A percentile compares a stretch with the other conserved stretches of the same genome.
Conservation (phyloP, 1,140 invertebrate species). For the Lamellibrachia luymesi region DNA sequence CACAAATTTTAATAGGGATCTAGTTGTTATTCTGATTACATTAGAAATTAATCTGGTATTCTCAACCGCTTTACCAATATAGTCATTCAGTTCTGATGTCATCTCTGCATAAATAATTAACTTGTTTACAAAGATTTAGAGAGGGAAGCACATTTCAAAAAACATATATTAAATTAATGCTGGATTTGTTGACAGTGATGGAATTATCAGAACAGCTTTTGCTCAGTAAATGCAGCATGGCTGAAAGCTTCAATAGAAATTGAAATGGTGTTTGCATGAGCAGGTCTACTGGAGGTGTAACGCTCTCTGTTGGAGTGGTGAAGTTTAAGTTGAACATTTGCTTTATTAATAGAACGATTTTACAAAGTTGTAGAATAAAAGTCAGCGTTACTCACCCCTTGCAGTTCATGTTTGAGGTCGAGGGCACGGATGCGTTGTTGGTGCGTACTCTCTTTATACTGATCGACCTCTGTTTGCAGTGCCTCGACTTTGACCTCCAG, state of each 20-base stretch:
- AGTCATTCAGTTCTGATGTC: background rate
- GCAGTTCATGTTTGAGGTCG: slow-evolving; percentile 27
- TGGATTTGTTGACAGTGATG: background rate
- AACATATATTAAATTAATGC: background rate
- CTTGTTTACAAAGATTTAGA: too few relatives aligned
- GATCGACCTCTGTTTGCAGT: slow-evolving; percentile 21
- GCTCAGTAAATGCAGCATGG: too few relatives aligned
- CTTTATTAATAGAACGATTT: too few relatives aligned
- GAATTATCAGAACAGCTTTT: too few relatives aligned
- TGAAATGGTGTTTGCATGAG: too few relatives aligned
- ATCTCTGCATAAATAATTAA: background rate
- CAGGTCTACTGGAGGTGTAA: too few relatives aligned
- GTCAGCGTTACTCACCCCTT: slow-evolving; percentile 20
- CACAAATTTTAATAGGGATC: background rate
- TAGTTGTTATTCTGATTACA: background rate
- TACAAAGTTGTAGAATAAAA: slow-evolving; percentile 3
- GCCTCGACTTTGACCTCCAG: slow-evolving; percentile 22
- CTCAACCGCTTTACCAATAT: background rate
- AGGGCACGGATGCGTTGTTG: slow-evolving; percentile 25
- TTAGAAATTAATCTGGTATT: background rate
- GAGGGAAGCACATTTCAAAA: background rate
- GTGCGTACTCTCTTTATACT: slow-evolving; percentile 20
- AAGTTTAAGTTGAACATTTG: too few relatives aligned
- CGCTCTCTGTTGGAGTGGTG: too few relatives aligned
- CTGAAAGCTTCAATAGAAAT: too few relatives aligned